Base-by-base conservation (phyloP, 2,797 vertebrate species). In the Macrochelys suwanniensis region DNA sequence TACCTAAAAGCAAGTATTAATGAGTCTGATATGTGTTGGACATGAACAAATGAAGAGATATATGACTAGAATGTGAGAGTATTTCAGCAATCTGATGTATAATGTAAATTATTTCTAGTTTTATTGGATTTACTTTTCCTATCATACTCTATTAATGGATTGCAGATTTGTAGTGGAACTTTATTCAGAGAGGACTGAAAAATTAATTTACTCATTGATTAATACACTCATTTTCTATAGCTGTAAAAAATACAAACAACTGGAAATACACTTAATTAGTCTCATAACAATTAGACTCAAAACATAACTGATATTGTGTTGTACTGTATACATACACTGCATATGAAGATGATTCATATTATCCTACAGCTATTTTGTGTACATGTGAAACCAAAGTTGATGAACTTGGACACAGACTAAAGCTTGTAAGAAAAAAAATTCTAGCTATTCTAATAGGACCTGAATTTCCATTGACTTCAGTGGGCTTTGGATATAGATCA, bases 21-120 rank as follows among this genome's bases (percentile, higher is more conserved):
- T 82, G 85, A 51, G 31, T 88, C 91, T 89, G 85, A 61, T 87
- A 10, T 89, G 91, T 80, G 68, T 92, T 47, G 90, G 74, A 76
- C 71, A 5, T 76, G 79, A 56, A 80, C 4, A 84, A 93, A 87
- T 82, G 90, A 57, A 31, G 50, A 47, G 2, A 26, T 42, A 74
- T 3, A 61, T 10, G 7, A 10, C 28, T 11, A 3, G 19, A 26
- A 3, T 3, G 51, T 80, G 50, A 89, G 77, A 5, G 19, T 51
- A 31, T 12, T 93, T 59, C 83, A 89, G 68, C 51, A 89, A 47
- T 16, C 23, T 0, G 0, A 15, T n/a, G 49, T 5, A 31, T 0
- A 1, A 81, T 1, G 2, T 93, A 33, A 26, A 26, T 76, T 82
- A 26, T 57, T 92, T 89, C 65, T 50, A 82, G 59, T 13, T 84